Conservation (phyloP, 2,888 invertebrate genomes). For the Pilophorus perplexus region DNA sequence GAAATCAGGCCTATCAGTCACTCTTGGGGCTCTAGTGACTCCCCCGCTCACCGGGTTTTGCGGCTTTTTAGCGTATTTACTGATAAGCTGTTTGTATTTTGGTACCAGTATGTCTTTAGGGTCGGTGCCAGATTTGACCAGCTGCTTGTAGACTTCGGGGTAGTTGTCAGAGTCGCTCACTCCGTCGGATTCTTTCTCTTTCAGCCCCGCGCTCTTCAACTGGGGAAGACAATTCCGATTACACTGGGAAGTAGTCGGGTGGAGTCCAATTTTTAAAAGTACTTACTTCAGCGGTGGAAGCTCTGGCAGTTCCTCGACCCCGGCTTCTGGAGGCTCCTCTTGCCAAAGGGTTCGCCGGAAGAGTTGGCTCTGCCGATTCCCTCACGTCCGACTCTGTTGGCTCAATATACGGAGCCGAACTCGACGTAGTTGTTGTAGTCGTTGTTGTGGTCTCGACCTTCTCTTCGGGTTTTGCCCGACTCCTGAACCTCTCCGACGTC, state of each 20-base stretch:
- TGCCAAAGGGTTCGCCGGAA: not conserved
- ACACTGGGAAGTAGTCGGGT: too few relatives aligned
- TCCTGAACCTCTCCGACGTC: not conserved
- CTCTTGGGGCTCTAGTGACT: not conserved
- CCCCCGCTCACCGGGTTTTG: not conserved
- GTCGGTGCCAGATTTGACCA: constrained; percentile 48
- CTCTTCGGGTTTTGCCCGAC: constrained; percentile 6
- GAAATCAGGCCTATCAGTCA: not conserved
- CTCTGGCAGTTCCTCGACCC: constrained; percentile 28
- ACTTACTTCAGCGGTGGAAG: constrained; percentile 22
- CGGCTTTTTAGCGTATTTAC: constrained; percentile 15
- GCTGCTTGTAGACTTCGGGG: constrained; percentile 48
- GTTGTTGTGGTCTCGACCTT: not conserved
- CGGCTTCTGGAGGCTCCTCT: constrained; percentile 1
- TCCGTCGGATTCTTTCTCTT: constrained; percentile 44
- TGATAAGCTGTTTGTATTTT: constrained; percentile 34
- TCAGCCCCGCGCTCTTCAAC: constrained; percentile 14
- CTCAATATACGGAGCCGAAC: not conserved
- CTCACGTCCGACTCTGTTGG: too few relatives aligned
- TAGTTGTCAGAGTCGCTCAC: constrained; percentile 49
- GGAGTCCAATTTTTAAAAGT: not conserved
- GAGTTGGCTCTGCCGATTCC: too few relatives aligned
- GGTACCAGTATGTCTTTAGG: constrained; percentile 48
- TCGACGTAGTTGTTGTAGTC: not conserved
- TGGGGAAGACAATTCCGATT: not conserved